Evolutionary conservation across 2,888 invertebrate genomes (phyloP), one percentile per base, ranked within the genome.

Genomic region (Chorisops tibialis): DNA sequence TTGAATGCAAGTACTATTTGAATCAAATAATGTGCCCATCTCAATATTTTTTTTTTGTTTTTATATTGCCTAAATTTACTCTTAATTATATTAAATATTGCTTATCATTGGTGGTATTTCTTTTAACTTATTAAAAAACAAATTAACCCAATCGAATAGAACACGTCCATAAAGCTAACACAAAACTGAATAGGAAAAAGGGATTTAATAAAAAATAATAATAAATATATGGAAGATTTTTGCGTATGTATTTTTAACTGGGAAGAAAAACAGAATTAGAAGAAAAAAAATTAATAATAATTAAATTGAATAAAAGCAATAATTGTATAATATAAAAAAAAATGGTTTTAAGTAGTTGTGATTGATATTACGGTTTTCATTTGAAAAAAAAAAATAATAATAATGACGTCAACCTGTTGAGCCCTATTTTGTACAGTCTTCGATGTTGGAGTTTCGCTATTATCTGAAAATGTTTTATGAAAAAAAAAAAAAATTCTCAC

Each of bases 41-140:
- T 52, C 16, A 39, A 52, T 38, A 41, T 22, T 22, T 41, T n/a
- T 41, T 51, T 38, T 38, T 38, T 19, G n/a, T 54, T 54, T 41
- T 39, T 41, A 54, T 54, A 54, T 54, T 54, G 54, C 41, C 54
- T 54, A 54, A 39, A 54, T 54, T 54, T 14, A 41, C 54, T 41
- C 41, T 54, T 41, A 12, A 22, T 11, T 37, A 41, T 37, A 54
- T 54, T 54, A 54, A 39, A 54, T 54, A 54, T 54, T 54, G 54
- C 54, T 54, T 54, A 37, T 41, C 41, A 41, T n/a, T n/a, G 39
- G 37, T 30, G 11, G 50, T n/a, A n/a, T n/a, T n/a, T n/a, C n/a
- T n/a, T n/a, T n/a, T n/a, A n/a, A n/a, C n/a, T n/a, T n/a, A n/a
- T n/a, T n/a, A n/a, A n/a, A n/a, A n/a, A n/a, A n/a, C n/a, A n/a